These are phyloP conservation scores for Leptinotarsa undecemlineata DNA, from an alignment of 1,140 invertebrate species.

Conservation along the genomic window DNA sequence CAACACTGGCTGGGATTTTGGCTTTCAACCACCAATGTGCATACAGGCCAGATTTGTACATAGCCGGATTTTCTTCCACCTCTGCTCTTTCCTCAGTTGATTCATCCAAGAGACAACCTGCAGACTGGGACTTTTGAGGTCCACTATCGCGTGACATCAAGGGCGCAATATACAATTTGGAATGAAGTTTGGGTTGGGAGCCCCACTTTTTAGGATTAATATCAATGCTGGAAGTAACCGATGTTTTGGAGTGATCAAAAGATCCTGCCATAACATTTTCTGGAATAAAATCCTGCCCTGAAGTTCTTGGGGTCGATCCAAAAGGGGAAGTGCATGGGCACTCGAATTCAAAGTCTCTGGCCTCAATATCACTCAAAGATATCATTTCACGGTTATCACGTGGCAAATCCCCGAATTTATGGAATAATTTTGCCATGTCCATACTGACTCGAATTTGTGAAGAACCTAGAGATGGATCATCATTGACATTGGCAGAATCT, in stretches of 20 bases:
- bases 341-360: slow-evolving; percentile 68
- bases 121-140: slow-evolving; percentile 41
- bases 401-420: slow-evolving; percentile 24
- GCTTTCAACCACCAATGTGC: slow-evolving; percentile 92
- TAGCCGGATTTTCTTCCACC: slow-evolving; percentile 47
- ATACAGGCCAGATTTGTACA: slow-evolving; percentile 81
- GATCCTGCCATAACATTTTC: slow-evolving; percentile 59
- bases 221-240: slow-evolving; percentile 58
- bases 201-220: slow-evolving; percentile 55
- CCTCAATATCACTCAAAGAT: slow-evolving; percentile 65
- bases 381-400: slow-evolving; percentile 36
- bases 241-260: slow-evolving; percentile 57
- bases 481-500: slow-evolving; percentile 55
- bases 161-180: slow-evolving; percentile 36
- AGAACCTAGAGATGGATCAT: slow-evolving; percentile 1
- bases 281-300: slow-evolving; percentile 61
- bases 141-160: slow-evolving; percentile 37
- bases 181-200: slow-evolving; percentile 43
- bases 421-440: slow-evolving; percentile 36
- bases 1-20: slow-evolving; percentile 69
- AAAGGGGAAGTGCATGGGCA: slow-evolving; percentile 74
- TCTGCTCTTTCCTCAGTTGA: slow-evolving; percentile 19
- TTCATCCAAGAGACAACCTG: slow-evolving; percentile 37
- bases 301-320: slow-evolving; percentile 68
- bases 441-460: slow-evolving; percentile 30